Base-by-base conservation (phyloP, 1,140 invertebrate species). In the Heliconius hewitsoni region DNA sequence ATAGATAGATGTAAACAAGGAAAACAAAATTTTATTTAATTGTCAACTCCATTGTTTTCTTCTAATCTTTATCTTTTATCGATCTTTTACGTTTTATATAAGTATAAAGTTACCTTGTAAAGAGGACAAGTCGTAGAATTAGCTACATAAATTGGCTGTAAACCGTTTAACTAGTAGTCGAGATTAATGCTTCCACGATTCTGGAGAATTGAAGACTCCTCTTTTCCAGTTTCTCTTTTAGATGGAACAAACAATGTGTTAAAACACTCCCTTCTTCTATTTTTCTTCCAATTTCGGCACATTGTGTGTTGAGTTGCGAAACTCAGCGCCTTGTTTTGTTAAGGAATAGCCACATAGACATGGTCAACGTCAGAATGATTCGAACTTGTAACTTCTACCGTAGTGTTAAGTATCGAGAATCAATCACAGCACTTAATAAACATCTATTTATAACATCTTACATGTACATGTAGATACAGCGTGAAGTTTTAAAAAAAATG, bases 111-210 rank as follows among this genome's bases (percentile, higher is more conserved):
- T 66, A 66, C 60, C 60, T 66, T 72, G 34, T 37, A 72, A 72
- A 39, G 71, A 72, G 34, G 30, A 72, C 71, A 23, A 72, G 34
- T 42, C 71, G 71, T 72, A 72, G 71, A 72, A 72, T 72, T 72
- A 72, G 71, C 71, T 39, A 72, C 71, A 72, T 72, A 72, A 72
- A 72, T 72, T 72, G 71, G 34, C 71, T 72, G 71, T 72, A 72
- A 72, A 72, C 71, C 37, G 71, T 72, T 72, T 72, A 72, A 72
- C 71, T 42, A 42, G 71, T 72, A 72, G 71, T 72, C 71, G 37
- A 39, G 71, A 72, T 42, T 27, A 72, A 8, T 72, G 71, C 37
- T 8, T 6, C 60, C 60, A 66, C 27, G 13, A 4, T 27, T 66
- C 8, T 60, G n/a, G n/a, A 9, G 8, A 23, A n/a, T 60, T n/a